Base-by-base conservation (phyloP, 2,797 vertebrate species). In the Cossypha heuglini region DNA sequence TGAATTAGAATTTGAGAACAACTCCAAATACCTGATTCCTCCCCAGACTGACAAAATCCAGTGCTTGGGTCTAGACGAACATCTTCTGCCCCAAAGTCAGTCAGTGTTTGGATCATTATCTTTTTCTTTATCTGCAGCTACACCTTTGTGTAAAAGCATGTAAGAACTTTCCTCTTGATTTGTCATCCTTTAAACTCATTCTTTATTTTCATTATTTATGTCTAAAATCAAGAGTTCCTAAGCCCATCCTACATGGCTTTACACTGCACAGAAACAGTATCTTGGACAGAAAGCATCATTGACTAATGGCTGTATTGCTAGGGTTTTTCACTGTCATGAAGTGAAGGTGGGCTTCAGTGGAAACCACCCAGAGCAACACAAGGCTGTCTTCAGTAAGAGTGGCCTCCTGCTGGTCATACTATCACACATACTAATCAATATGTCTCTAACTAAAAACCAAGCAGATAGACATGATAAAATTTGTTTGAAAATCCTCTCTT, bases 391-490 rank as follows among this genome's bases (percentile, higher is more conserved):
- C 49, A 13, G 16, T 52, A 54, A 66, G 51, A 84, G 35, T 38
- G 51, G 21, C 14, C 20, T 90, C 15, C 29, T 67, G 21, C 16
- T 89, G 91, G 62, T 69, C 64, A 80, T 58, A 38, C 17, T 43
- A 3, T 45, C 5, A 1, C 85, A 16, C 75, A 79, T 93, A 16
- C 37, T 28, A 28, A 58, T 43, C 58, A 52, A 42, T 5, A 13
- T 48, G 9, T 80, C 25, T 90, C 63, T 86, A 51, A 25, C 42
- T 89, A 61, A 96, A 64, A 95, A 64, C 52, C 11, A 86, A 42
- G 38, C 40, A 88, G 57, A 64, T 66, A 85, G 78, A 88, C 66
- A 16, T 90, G 69, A 61, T 68, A 75, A 85, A 88, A 58, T 64
- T 72, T 71, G 20, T 88, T 58, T 55, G 15, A 75, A 89, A 64